These are phyloP conservation scores for Halcyon smyrnensis DNA, from an alignment of 2,797 vertebrate genomes.

Conservation along the genomic window DNA sequence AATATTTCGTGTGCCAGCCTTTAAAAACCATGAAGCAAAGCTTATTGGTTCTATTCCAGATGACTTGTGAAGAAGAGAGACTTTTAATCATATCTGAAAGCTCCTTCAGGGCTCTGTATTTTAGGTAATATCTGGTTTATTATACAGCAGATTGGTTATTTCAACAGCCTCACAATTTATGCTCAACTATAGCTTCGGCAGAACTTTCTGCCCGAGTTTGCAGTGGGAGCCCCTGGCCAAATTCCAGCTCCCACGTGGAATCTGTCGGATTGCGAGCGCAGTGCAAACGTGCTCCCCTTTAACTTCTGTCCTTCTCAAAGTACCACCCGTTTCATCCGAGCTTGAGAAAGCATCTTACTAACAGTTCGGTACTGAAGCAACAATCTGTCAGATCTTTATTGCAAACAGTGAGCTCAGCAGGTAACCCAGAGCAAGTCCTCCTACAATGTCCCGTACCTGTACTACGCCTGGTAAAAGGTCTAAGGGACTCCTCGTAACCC, in stretches of 20 bases:
- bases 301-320: not conserved
- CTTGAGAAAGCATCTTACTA: not conserved
- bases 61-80: not conserved
- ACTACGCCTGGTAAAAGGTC: fast-evolving
- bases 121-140: not conserved
- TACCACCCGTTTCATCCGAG: not conserved
- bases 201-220: not conserved
- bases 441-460: not conserved
- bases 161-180: not conserved
- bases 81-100: conserved; percentile 15
- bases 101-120: not conserved
- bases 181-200: not conserved
- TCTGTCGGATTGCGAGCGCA: not conserved
- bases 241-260: not conserved
- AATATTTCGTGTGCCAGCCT: not conserved
- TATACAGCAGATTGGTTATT: not conserved
- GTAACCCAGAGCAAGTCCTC: not conserved
- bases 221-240: not conserved
- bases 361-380: not conserved
- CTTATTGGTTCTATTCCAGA: conserved; percentile 25
- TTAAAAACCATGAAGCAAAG: conserved; percentile 28
- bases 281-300: not conserved
- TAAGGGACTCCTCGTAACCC: not conserved
- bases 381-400: not conserved
- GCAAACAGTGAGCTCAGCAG: not conserved